A percentile compares a stretch with the other conserved stretches of the same genome.
Conservation (phyloP, 2,888 invertebrate genomes). For the Ceramica pisi region DNA sequence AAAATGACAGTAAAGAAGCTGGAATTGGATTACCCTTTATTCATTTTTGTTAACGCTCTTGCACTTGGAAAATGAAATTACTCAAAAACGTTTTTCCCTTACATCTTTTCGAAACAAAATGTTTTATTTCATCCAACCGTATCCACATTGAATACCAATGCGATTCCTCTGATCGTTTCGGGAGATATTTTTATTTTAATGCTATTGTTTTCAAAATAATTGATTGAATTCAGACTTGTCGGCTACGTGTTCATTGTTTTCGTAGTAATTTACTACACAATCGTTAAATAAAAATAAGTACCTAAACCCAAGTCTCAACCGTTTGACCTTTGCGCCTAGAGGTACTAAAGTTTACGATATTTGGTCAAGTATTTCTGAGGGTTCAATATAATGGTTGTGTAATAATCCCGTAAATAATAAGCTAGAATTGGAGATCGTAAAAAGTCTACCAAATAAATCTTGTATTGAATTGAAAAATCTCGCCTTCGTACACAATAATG, state of each 20-base stretch:
- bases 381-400: conserved; percentile 38
- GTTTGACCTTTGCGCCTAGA: conserved; percentile 32
- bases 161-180: conserved; percentile 6
- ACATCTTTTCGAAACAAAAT: conserved; percentile 36
- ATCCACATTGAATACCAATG: conserved; percentile 55
- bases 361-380: conserved; percentile 29
- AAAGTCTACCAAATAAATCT: conserved; percentile 37
- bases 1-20: no score
- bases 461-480: conserved; percentile 38
- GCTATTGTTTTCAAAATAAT: conserved; percentile 30
- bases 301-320: background rate
- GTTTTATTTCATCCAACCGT: conserved; percentile 36
- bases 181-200: background rate
- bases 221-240: conserved; percentile 11
- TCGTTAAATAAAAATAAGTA: conserved; percentile 12
- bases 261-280: conserved; percentile 11
- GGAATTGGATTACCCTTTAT: background rate
- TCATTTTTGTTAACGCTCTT: background rate
- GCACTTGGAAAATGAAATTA: background rate
- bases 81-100: no score
- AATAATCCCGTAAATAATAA: conserved; percentile 51
- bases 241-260: conserved; percentile 14
- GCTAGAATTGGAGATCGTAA: conserved; percentile 41
- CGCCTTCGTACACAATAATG: background rate
- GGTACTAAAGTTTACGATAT: conserved; percentile 50